These are phyloP conservation scores for Strigops habroptila DNA, from an alignment of 2,113 vertebrate species.

Conservation along the genomic window DNA sequence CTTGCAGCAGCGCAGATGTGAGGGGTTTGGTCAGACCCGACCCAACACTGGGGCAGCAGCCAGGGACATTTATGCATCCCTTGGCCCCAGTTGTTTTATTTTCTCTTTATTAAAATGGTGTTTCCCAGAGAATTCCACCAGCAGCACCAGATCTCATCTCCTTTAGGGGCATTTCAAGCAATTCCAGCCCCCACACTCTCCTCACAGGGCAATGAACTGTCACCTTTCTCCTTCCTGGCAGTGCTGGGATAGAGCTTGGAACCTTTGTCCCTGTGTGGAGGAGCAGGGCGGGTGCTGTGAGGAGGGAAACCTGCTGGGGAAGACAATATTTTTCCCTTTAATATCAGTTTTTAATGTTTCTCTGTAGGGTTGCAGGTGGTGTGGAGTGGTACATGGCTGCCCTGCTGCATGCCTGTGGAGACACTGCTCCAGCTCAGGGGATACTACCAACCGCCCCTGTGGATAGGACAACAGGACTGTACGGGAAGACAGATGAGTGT, in stretches of 20 bases:
- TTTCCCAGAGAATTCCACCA: neutral
- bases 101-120: neutral
- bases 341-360: neutral
- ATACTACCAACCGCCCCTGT: neutral
- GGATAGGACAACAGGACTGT: neutral
- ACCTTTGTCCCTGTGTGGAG: fast-evolving
- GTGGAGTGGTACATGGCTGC: neutral
- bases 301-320: neutral
- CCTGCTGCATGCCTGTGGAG: fast-evolving
- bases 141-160: neutral
- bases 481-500: neutral
- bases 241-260: neutral
- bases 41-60: neutral
- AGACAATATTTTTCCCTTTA: neutral
- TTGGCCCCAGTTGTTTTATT: neutral
- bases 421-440: fast-evolving
- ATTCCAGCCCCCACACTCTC: neutral
- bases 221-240: neutral
- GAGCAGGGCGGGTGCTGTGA: neutral
- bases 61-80: neutral
- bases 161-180: neutral
- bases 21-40: neutral
- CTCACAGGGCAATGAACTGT: neutral
- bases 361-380: fast-evolving
- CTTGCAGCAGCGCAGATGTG: fast-evolving